Evolutionary conservation across 2,113 vertebrate species (phyloP).

Genomic region (Phocoena sinus): DNA sequence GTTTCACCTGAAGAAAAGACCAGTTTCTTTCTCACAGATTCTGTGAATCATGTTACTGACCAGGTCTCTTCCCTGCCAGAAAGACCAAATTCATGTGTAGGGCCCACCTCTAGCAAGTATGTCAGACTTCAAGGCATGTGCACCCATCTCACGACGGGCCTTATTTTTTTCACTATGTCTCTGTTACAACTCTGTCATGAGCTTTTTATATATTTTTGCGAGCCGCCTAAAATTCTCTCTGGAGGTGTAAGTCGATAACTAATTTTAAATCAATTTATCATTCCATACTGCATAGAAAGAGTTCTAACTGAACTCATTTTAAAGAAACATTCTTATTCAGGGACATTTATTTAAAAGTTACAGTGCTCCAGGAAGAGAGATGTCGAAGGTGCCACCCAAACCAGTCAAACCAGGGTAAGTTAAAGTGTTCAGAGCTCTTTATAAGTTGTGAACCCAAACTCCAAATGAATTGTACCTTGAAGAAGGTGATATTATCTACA

Average conservation of each 20-base stretch:
- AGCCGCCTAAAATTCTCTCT: neutral
- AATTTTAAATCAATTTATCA: neutral
- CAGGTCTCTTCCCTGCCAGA: neutral
- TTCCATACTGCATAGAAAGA: neutral
- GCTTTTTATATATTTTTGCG: neutral
- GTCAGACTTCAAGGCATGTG: neutral
- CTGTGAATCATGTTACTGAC: neutral
- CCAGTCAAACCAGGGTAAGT: slow-evolving; percentile 90
- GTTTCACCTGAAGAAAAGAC: neutral
- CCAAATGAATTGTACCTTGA: too few relatives aligned
- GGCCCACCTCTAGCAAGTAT: neutral
- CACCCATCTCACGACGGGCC: neutral
- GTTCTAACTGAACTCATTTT: neutral
- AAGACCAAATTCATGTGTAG: neutral
- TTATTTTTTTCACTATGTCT: neutral
- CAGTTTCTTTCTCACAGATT: neutral
- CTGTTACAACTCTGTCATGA: neutral
- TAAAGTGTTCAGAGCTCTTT: too few relatives aligned
- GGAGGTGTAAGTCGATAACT: neutral
- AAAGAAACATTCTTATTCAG: neutral
- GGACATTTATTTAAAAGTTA: neutral
- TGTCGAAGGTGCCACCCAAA: slow-evolving; percentile 96
- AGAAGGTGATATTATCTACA: too few relatives aligned
- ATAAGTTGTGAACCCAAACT: too few relatives aligned
- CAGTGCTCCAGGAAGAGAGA: slow-evolving; percentile 60